Conservation (phyloP, 1,140 invertebrate genomes). For the Rhopalosiphum maidis region DNA sequence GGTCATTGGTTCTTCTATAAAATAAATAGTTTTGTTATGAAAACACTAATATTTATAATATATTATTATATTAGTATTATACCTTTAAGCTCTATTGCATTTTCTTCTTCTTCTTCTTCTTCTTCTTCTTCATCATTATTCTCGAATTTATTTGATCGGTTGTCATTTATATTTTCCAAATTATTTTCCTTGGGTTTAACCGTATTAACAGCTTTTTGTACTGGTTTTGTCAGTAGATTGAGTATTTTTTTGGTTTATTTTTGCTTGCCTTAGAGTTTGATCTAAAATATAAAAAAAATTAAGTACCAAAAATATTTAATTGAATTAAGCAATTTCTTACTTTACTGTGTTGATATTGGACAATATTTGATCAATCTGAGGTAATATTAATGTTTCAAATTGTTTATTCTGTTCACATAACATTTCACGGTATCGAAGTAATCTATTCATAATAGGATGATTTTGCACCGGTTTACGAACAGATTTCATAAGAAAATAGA, state of each 20-base stretch:
- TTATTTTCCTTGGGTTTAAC: not conserved
- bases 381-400: slow-evolving; percentile 24
- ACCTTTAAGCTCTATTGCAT: not conserved
- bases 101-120: not conserved
- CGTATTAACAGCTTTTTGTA: not conserved
- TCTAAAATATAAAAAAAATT: not conserved
- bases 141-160: not conserved
- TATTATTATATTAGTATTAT: not conserved
- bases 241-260: slow-evolving; percentile 42
- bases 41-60: not conserved
- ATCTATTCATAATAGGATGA: slow-evolving; percentile 85
- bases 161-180: not conserved
- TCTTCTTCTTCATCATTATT: not conserved
- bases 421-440: slow-evolving; percentile 81
- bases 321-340: slow-evolving; percentile 4
- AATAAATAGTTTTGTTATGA: not conserved
- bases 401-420: slow-evolving; percentile 67
- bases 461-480: slow-evolving; percentile 73
- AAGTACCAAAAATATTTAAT: not conserved
- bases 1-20: slow-evolving; percentile 60
- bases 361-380: slow-evolving; percentile 34
- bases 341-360: not conserved
- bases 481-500: slow-evolving; percentile 84
- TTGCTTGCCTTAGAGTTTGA: not conserved
- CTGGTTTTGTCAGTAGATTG: slow-evolving; percentile 24